These are phyloP conservation scores for Melanargia galathea DNA, from an alignment of 2,888 invertebrate genomes.

Conservation along the genomic window DNA sequence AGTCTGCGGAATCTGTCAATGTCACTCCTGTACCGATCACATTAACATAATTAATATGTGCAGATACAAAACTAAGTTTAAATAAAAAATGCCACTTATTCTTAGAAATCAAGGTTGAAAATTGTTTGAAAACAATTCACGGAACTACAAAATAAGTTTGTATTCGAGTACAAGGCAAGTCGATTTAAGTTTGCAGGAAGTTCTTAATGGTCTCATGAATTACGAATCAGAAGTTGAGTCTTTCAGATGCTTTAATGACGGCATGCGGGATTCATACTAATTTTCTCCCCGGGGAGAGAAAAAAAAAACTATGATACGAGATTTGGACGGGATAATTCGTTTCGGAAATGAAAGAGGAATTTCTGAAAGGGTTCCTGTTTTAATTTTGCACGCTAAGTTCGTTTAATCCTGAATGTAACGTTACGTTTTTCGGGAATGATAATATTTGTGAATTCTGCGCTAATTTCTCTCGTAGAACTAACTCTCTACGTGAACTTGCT, in stretches of 20 bases:
- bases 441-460: not conserved
- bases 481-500: not conserved
- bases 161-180: conserved; percentile 57
- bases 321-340: conserved; percentile 18
- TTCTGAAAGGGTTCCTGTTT: conserved; percentile 16
- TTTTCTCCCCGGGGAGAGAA: conserved; percentile 29
- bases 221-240: conserved; percentile 52
- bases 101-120: conserved; percentile 30
- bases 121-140: conserved; percentile 32
- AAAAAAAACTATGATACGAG: conserved; percentile 24
- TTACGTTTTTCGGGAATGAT: conserved; percentile 1
- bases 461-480: conserved; percentile 11
- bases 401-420: conserved; percentile 12
- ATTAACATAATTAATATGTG: conserved; percentile 23
- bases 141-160: conserved; percentile 43
- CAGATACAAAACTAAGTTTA: conserved; percentile 18
- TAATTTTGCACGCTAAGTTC: conserved; percentile 18
- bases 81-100: conserved; percentile 22
- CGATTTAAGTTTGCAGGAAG: conserved; percentile 61
- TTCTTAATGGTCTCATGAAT: conserved; percentile 64
- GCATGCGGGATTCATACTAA: conserved; percentile 37
- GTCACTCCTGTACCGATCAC: conserved; percentile 41
- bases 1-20: conserved; percentile 46
- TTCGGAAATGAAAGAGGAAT: conserved; percentile 25
- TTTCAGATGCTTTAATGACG: conserved; percentile 46